Base-by-base conservation (phyloP, 2,797 vertebrate species). In the Macropodus opercularis region DNA sequence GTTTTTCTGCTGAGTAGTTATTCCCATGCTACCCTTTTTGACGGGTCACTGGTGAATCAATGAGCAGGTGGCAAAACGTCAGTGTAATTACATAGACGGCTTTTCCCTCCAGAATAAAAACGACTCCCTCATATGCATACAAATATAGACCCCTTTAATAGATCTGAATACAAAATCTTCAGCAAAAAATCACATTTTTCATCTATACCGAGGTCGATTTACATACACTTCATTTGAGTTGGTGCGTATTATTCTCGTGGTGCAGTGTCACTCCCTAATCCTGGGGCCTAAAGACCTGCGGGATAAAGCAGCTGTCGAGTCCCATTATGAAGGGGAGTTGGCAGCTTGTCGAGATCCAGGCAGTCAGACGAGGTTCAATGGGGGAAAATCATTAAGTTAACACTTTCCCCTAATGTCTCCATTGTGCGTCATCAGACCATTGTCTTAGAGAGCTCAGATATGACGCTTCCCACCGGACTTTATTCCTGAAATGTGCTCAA, bases 1-100 rank as follows among this genome's bases (percentile, higher is more conserved):
- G 85, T 87, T 85, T 85, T 38, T 83, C 82, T 77, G 75, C 83
- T 68, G 54, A 53, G 64, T 71, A 65, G 69, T 89, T 87, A 96
- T 98, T 98, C 97, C 96, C 97, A 98, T 96, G 96, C 95, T 94
- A 94, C 94, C 93, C 94, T 96, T 95, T 98, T 95, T 96, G 95
- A 95, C 95, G 95, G 95, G 96, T 98, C 97, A 98, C 95, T 96
- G 95, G 92, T 92, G 92, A 93, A 94, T 96, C 94, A 98, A 95
- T 94, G 93, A 95, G 94, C 96, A 98, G 96, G 96, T 98, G 95
- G 95, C 93, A 92, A 93, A 92, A 95, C 93, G 92, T 95, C 92
- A 95, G 94, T 94, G 94, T 95, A 96, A 97, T 98, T 95, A 96
- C 95, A 94, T 91, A 87, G 89, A 88, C 90, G 86, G 80, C 90